Conservation (phyloP, 2,797 vertebrate genomes). For the Lophius americanus region DNA sequence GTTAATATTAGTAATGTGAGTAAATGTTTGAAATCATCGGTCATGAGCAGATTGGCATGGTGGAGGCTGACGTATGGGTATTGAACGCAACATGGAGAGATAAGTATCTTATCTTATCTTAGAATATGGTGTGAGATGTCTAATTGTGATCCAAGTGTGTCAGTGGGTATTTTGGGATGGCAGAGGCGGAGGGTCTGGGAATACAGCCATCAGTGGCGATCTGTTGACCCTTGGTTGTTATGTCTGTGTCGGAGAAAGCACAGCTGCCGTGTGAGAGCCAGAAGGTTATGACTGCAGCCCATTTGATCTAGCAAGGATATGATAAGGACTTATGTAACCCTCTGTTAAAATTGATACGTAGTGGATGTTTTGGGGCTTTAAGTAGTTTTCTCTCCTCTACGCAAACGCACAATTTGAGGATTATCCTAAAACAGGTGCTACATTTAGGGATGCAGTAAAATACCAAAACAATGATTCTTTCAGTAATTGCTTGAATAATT, state of each 20-base stretch:
- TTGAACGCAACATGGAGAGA: constrained; percentile 9
- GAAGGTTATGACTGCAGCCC: constrained; percentile 8
- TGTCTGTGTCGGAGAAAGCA: constrained; percentile 56
- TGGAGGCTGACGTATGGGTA: background rate
- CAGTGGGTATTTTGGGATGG: constrained; percentile 58
- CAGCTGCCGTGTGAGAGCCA: constrained; percentile 50
- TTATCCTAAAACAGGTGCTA: too few species aligned
- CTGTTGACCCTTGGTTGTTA: constrained; percentile 59
- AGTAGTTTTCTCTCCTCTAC: background rate
- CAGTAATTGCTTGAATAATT: background rate
- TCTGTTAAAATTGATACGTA: background rate
- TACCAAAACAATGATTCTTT: too few species aligned
- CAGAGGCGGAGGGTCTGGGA: constrained; percentile 54
- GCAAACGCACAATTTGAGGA: background rate
- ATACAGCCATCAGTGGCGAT: constrained; percentile 49
- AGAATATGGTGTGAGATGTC: constrained; percentile 10
- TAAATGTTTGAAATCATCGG: background rate
- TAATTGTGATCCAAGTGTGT: constrained; percentile 58
- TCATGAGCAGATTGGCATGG: background rate
- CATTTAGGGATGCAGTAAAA: too few species aligned
- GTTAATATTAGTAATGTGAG: background rate
- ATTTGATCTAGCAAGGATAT: constrained; percentile 14
- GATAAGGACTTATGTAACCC: background rate
- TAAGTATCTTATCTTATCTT: background rate
- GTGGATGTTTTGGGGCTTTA: background rate